Evolutionary conservation across 2,113 vertebrate species (phyloP), one percentile per base, ranked within the genome.

Genomic region (Megatriorchis doriae): DNA sequence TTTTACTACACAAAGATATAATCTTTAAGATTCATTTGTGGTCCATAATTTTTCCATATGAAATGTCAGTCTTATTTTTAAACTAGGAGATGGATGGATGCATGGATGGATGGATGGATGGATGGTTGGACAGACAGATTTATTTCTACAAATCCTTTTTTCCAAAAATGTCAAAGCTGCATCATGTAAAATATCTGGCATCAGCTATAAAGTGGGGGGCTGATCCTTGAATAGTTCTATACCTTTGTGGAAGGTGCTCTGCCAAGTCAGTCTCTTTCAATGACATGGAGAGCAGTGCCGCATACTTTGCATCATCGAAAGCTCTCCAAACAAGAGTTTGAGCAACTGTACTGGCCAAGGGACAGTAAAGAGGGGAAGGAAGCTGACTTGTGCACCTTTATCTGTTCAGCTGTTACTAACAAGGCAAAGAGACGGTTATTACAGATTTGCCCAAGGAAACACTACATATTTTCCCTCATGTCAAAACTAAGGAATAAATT

Each of bases 271-370:
- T 38, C 26, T 71, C 63, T 77, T 79, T 59, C 62, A 85, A 6
- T 65, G 42, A 43, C 50, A 27, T 7, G 10, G 34, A 80, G 52
- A 72, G 42, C 9, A 32, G 7, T 43, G 25, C 17, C 3, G 0
- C 45, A 38, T 11, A 13, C 29, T 73, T 73, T 53, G 23, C 23
- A 18, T 27, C 16, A 59, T 11, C 0, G 0, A 50, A 81, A 87
- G 23, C 16, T 66, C 72, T 74, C 43, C n/a, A 40, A 70, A 47
- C 19, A 56, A 62, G 50, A 66, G 26, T 62, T 34, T 78, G 40
- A 79, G n/a, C n/a, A 90, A 26, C 8, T 21, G 13, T n/a, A 16
- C 42, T 55, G 29, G 34, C 47, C 81, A 59, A 78, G n/a, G 43
- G 61, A 45, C 9, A 47, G 27, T 4, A 20, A 13, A 38, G 29